Base-by-base conservation (phyloP, 2,797 vertebrate genomes). In the Helicolenus hilgendorfi region DNA sequence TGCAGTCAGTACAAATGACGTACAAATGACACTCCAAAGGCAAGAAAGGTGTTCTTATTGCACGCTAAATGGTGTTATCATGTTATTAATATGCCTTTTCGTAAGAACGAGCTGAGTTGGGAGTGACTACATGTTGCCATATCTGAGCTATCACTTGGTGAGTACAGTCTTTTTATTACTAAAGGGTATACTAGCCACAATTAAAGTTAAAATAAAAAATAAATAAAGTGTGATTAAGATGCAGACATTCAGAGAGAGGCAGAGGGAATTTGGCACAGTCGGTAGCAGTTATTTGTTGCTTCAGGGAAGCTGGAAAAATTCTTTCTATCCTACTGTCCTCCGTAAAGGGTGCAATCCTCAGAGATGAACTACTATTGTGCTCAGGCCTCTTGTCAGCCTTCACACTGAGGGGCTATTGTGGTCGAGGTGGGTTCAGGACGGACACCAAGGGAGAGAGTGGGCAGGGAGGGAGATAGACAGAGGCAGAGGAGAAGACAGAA, bases 401-500 rank as follows among this genome's bases (percentile, higher is more conserved):
- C 60, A 94, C 89, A 95, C 92, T 94, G 80, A 91, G 90, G 85
- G 81, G 75, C 91, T 77, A 92, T 95, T 97, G 96, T 96, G 88
- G 87, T 72, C 0, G 69, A 89, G 88, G 94, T 92, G 90, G 93
- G 95, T 80, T 93, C 80, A 68, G 71, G 72, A 88, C 72, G 89
- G 87, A 86, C 71, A 84, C 67, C 41, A 72, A 78, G 14, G 69
- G 79, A 72, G 80, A 59, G 74, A 72, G 89, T 83, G 67, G 87
- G 93, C 82, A 83, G 80, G 14, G 53, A 75, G 45, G 74, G 84
- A 84, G 76, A 73, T 3, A 64, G 77, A 84, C 36, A 36, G 56
- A 67, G 33, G 81, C 59, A 80, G 55, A 73, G 71, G 81, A 75
- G 76, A 87, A 83, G 86, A 87, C 74, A 83, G 29, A 91, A 76